These are phyloP conservation scores for Caretta caretta DNA, from an alignment of 2,113 vertebrate genomes.

Conservation along the genomic window DNA sequence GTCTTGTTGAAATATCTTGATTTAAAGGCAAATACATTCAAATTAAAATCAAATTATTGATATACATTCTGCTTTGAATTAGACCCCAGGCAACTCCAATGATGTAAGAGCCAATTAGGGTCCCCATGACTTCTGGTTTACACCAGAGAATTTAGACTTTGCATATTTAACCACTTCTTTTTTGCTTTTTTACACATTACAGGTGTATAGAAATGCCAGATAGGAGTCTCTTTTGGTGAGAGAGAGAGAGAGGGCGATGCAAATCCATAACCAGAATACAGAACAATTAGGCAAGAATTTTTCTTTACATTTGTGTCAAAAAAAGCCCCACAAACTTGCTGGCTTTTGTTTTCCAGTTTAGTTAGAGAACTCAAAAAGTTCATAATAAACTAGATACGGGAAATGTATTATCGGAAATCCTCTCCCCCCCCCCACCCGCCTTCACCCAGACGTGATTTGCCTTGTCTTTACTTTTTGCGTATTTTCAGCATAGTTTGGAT, in stretches of 20 bases:
- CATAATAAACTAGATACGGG: not conserved
- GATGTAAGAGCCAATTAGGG: rapidly evolving
- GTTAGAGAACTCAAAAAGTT: not conserved
- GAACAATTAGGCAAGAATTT: not conserved
- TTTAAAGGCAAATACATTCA: not conserved
- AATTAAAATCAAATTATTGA: rapidly evolving
- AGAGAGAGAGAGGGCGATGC: not conserved
- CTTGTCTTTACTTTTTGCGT: not conserved
- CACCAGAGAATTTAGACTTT: rapidly evolving
- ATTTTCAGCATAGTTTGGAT: not conserved
- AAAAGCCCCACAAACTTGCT: not conserved
- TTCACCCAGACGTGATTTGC: not conserved
- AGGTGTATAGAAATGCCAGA: not conserved
- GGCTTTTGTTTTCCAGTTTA: not conserved
- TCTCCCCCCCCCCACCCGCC: not conserved
- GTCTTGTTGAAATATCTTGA: not conserved
- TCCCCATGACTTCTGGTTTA: rapidly evolving
- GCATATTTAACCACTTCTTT: not conserved
- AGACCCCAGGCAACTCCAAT: not conserved
- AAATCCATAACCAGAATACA: not conserved
- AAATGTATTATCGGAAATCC: not conserved
- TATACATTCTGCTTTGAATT: rapidly evolving
- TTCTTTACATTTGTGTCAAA: not conserved
- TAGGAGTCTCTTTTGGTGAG: not conserved
- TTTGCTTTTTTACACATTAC: rapidly evolving